These are phyloP conservation scores for Noctua comes DNA, from an alignment of 2,888 invertebrate genomes.

Conservation along the genomic window DNA sequence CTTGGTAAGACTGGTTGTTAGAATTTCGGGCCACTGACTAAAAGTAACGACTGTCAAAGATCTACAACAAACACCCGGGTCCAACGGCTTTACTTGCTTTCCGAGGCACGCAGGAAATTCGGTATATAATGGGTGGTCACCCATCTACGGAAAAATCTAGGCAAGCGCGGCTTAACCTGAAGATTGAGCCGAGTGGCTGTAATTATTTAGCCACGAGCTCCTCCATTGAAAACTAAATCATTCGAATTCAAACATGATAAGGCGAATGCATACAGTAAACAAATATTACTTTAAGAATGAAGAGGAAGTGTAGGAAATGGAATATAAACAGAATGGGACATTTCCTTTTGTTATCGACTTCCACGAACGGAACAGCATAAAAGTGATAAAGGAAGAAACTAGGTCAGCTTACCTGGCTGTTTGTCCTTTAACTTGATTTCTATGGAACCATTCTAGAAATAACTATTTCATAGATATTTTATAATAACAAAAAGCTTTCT, in stretches of 20 bases:
- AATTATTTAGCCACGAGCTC: too few relatives aligned
- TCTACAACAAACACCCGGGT: too few relatives aligned
- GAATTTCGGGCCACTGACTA: too few relatives aligned
- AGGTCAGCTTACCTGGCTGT: constrained; percentile 14
- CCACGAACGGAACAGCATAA: constrained; percentile 15
- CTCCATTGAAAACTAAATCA: constrained; percentile 16
- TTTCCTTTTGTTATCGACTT: constrained; percentile 46
- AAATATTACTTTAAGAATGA: constrained; percentile 38
- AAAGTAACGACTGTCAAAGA: too few relatives aligned
- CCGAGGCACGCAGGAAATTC: too few relatives aligned
- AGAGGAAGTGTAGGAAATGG: constrained; percentile 53
- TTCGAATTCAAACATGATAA: constrained; percentile 21
- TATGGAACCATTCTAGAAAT: background rate
- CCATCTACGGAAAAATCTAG: too few relatives aligned
- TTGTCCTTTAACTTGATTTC: constrained; percentile 13
- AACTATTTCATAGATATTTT: background rate
- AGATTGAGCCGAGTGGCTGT: too few relatives aligned
- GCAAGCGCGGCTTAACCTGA: too few relatives aligned
- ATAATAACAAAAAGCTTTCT: background rate
- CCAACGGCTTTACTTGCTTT: too few relatives aligned
- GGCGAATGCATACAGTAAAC: constrained; percentile 36
- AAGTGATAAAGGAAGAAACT: constrained; percentile 12
- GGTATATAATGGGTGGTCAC: too few relatives aligned
- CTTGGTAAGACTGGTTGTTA: too few relatives aligned
- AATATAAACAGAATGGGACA: constrained; percentile 37